Conservation (phyloP, 2,888 invertebrate genomes). For the Tenthredo livida region DNA sequence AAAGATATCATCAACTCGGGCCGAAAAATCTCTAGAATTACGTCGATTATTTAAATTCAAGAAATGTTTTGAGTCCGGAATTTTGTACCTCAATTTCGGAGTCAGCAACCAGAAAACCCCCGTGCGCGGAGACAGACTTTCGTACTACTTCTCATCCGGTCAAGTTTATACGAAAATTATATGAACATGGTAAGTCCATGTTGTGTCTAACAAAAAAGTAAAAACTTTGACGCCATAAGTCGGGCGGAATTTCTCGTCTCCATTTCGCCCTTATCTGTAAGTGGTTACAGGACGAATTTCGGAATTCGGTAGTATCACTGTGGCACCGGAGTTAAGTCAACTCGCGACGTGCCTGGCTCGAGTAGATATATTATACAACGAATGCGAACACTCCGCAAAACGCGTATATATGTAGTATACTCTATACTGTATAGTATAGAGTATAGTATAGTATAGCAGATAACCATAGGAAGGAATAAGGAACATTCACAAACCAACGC, state of each 20-base stretch:
- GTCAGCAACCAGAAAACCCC: no score
- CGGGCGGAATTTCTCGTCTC: not conserved
- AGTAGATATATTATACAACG: conserved; percentile 37
- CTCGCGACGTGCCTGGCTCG: not conserved
- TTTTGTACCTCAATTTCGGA: no score
- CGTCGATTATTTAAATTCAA: no score
- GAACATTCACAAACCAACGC: conserved; percentile 31
- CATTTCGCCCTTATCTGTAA: conserved; percentile 1
- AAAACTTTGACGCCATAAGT: not conserved
- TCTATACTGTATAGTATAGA: not conserved
- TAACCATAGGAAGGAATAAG: not conserved
- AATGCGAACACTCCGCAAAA: conserved; percentile 4
- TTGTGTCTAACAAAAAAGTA: not conserved
- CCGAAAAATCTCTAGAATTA: no score
- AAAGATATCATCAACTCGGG: no score
- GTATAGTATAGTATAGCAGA: not conserved
- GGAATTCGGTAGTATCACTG: not conserved
- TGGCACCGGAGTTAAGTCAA: not conserved
- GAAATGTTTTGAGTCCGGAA: no score
- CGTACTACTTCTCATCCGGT: no score
- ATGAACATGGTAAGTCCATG: not conserved
- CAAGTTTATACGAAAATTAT: no score
- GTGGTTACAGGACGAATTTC: not conserved
- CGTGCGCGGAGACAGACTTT: no score
- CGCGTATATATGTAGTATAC: not conserved